These are phyloP conservation scores for Zaprionus taronus DNA, from an alignment of 1,140 invertebrate species.

Conservation along the genomic window DNA sequence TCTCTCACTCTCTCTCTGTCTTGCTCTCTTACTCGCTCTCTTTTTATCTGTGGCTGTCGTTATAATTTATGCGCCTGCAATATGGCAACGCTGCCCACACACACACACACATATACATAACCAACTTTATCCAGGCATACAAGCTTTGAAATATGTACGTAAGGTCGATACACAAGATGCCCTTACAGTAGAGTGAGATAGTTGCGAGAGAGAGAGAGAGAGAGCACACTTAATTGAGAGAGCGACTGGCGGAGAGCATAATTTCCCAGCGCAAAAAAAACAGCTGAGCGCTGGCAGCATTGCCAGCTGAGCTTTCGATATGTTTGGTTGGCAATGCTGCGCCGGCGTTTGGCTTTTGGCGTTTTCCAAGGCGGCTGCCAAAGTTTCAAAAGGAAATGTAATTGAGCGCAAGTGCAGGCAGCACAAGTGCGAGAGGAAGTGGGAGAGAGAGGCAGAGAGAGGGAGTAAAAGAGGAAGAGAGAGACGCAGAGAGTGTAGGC, in stretches of 20 bases:
- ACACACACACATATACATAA: conserved; percentile 7
- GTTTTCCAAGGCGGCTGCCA: conserved; percentile 49
- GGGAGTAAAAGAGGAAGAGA: neutral
- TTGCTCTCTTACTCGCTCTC: neutral
- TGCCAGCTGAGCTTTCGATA: conserved; percentile 46
- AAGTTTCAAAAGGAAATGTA: conserved; percentile 46
- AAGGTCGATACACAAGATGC: conserved; percentile 78
- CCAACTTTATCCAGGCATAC: conserved; percentile 71
- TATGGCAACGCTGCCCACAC: conserved; percentile 71
- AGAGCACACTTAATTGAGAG: neutral
- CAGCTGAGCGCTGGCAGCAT: conserved; percentile 65
- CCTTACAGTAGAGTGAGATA: conserved; percentile 55
- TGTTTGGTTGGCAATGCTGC: conserved; percentile 69
- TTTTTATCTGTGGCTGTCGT: conserved; percentile 42
- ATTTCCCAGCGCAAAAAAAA: conserved; percentile 71
- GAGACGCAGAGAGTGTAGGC: neutral
- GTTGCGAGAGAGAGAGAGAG: conserved; percentile 2
- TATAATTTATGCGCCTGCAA: conserved; percentile 80
- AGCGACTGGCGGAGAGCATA: conserved; percentile 19
- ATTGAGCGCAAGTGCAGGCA: conserved; percentile 64
- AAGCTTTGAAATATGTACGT: conserved; percentile 63
- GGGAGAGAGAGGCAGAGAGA: neutral
- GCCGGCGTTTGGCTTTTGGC: conserved; percentile 71
- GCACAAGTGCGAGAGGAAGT: neutral
- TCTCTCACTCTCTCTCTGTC: neutral